Conservation (phyloP, 53 echinoderm and acorn worm species). For the Hippasteria phrygiana region DNA sequence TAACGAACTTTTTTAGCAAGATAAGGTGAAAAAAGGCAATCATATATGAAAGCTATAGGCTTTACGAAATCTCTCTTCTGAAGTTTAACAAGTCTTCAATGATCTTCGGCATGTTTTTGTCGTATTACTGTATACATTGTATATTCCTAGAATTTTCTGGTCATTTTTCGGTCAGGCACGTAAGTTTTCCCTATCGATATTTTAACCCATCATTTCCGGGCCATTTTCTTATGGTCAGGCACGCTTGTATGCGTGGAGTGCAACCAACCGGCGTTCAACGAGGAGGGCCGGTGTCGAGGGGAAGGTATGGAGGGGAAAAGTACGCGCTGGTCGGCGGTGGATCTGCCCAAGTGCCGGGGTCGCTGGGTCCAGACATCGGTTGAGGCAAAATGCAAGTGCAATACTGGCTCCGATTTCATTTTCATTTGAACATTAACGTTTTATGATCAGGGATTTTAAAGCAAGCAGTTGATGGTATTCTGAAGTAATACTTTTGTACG, state of each 20-base stretch:
- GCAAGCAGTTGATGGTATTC: too few relatives aligned
- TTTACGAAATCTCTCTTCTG: too few relatives aligned
- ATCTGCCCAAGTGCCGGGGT: slow-evolving; percentile 80
- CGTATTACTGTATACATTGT: too few relatives aligned
- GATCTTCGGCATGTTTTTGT: too few relatives aligned
- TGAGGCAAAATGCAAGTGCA: slow-evolving; percentile 80
- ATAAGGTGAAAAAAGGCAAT: too few relatives aligned
- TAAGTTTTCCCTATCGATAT: not conserved
- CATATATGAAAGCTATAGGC: too few relatives aligned
- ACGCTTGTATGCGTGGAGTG: slow-evolving; percentile 84
- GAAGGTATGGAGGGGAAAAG: slow-evolving; percentile 78
- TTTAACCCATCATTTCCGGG: not conserved
- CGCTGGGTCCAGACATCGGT: slow-evolving; percentile 80
- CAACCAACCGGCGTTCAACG: slow-evolving; percentile 80
- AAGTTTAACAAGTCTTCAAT: too few relatives aligned
- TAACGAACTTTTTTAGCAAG: too few relatives aligned
- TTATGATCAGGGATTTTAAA: slow-evolving; percentile 16
- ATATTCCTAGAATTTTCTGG: too few relatives aligned
- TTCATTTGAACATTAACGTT: slow-evolving; percentile 63
- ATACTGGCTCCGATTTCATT: slow-evolving; percentile 83
- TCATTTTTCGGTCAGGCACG: too few relatives aligned
- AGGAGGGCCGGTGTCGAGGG: slow-evolving; percentile 79
- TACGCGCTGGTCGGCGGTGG: slow-evolving; percentile 85
- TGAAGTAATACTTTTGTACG: too few relatives aligned
- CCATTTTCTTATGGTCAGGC: slow-evolving; percentile 63